Evolutionary conservation across 2,888 invertebrate genomes (phyloP), one percentile per base, ranked within the genome.

Genomic region (Vanessa cardui): DNA sequence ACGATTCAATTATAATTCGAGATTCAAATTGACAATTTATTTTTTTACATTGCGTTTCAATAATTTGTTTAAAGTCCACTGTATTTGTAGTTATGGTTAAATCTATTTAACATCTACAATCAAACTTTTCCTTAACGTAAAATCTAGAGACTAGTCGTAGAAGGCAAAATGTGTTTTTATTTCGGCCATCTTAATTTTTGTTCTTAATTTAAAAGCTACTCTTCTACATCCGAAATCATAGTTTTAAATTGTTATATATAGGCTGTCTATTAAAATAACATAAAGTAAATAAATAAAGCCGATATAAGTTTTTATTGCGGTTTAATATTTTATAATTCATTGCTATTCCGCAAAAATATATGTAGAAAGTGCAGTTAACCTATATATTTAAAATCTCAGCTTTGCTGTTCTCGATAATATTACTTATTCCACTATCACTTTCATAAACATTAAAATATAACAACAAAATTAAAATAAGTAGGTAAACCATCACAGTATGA

Each of bases 391-490:
- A 64, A 58, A 20, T 66, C 52, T 54, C 74, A 74, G 73, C 74
- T 74, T 73, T 69, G 73, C 74, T 74, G 74, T 70, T 52, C 60
- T 60, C 33, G 44, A 62, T 60, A 54, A 49, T 66, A 54, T 54
- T 54, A 69, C 60, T 59, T 58, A 71, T 63, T 71, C 66, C 65
- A 66, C 56, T 72, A 73, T 70, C 69, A 64, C 62, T 68, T 72
- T 65, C 73, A 76, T 73, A 76, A 75, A 76, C 74, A 77, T 76
- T 75, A 74, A 73, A 74, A 70, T 70, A 76, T 71, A 75, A 77
- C 71, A 84, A 83, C 80, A 82, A 83, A 79, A 82, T 80, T 78
- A 82, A 83, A 78, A 77, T 83, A 83, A 83, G 81, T 82, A 84
- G 80, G 75, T 74, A 78, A 79, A 82, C 76, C 78, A 86, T 86